These are phyloP conservation scores for Drosophila infuscata DNA, from an alignment of 2,888 invertebrate genomes.

Conservation along the genomic window DNA sequence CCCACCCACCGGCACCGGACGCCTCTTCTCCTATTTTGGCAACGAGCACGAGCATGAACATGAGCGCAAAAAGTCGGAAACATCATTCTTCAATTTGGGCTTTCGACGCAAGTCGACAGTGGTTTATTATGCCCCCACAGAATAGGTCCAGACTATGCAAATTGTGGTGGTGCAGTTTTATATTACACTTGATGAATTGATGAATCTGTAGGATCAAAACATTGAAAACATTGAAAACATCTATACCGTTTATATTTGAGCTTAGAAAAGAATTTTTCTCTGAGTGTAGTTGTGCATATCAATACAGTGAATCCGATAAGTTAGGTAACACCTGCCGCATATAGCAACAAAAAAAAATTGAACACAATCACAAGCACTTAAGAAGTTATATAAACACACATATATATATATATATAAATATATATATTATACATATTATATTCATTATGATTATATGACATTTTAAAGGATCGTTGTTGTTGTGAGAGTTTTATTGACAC, in stretches of 20 bases:
- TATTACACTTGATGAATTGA: background rate
- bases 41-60: slow-evolving; percentile 83
- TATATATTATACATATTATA: slow-evolving; percentile 13
- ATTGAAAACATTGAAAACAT: background rate
- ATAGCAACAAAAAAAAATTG: slow-evolving; percentile 8
- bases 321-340: background rate
- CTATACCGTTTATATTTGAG: background rate
- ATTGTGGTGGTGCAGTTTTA: slow-evolving; percentile 10
- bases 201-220: background rate
- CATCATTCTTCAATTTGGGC: slow-evolving; percentile 85
- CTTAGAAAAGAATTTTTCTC: slow-evolving; percentile 1
- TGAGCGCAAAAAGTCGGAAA: slow-evolving; percentile 84
- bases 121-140: slow-evolving; percentile 84
- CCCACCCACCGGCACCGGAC: slow-evolving; percentile 77
- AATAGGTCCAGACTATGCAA: slow-evolving; percentile 49
- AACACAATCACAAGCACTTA: slow-evolving; percentile 57
- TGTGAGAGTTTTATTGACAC: slow-evolving; percentile 60
- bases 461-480: slow-evolving; percentile 59
- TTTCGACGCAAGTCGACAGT: slow-evolving; percentile 84
- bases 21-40: slow-evolving; percentile 84
- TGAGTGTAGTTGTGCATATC: slow-evolving; percentile 53
- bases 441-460: slow-evolving; percentile 39
- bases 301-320: slow-evolving; percentile 19
- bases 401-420: background rate
- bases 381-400: slow-evolving; percentile 16